Base-by-base conservation (phyloP, 1,140 invertebrate genomes). In the Amphibalanus amphitrite region DNA sequence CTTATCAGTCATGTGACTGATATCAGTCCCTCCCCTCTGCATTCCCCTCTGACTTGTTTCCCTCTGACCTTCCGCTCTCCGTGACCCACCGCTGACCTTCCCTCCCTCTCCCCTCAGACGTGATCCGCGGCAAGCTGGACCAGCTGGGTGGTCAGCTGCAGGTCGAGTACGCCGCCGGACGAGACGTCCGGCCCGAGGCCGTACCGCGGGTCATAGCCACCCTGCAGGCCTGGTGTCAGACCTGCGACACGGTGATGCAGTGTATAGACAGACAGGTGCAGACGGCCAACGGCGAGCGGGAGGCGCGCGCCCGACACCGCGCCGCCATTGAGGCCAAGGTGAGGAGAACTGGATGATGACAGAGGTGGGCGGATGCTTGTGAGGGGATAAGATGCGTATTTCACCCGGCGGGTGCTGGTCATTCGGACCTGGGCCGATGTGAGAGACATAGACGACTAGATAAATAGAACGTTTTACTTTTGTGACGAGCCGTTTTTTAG, bases 91-190 rank as follows among this genome's bases (percentile, higher is more conserved):
- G 20, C 6, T 20, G 6, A 23, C 6, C 20, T 1, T 13, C 6
- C 23, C 47, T 23, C 6, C 28, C 28, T 40, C 25, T 73, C 28
- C 23, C 69, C 38, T 28, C 83, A 86, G 94, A 97, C 81, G 92
- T 98, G 76, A 95, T 98, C 73, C 90, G 93, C 77, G 95, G 94
- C 0, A 97, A 97, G 82, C 80, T 98, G 71, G 95, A 98, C 82
- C 95, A 97, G 80, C 92, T 93, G 77, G 93, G 93, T 80, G 89
- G 89, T 74, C 88, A 91, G 74, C 82, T 98, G 59, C 94, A 98
- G 81, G 88, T 98, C 0, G 94, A 97, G 80, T 96, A 91, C 77
- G 92, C 93, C 0, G 86, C 97, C 59, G 95, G 94, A 0, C 83
- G 95, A 28, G 95, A 98, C 80, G 93, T 97, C 67, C 85, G 88